A percentile compares a stretch with the other conserved stretches of the same genome.
phyloP scores from a whole-genome alignment of 2,113 vertebrate species.

The Psammodynastes pulverulentus region DNA sequence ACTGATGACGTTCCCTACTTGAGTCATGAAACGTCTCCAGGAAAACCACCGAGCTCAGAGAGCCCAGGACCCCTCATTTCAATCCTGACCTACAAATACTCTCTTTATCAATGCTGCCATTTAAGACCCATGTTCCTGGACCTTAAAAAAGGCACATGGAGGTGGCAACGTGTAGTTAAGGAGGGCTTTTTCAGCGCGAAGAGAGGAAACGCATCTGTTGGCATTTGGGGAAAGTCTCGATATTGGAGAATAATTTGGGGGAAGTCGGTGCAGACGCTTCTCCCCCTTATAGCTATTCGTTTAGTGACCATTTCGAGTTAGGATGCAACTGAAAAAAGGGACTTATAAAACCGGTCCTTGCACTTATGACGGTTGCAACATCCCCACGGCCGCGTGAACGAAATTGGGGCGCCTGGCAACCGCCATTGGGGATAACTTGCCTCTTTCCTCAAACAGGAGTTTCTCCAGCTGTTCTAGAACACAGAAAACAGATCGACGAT shows the following conservation, averaged over 20 bases:
- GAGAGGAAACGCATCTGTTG: not conserved
- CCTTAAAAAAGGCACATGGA: not conserved
- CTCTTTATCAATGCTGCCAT: too few species aligned
- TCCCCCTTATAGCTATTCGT: not conserved
- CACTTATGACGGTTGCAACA: not conserved
- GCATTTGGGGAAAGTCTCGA: not conserved
- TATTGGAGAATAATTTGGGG: not conserved
- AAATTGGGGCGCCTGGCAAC: too few species aligned
- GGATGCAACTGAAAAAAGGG: not conserved
- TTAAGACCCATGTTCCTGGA: not conserved
- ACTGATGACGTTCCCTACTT: too few species aligned
- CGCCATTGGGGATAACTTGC: too few species aligned
- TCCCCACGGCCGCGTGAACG: too few species aligned
- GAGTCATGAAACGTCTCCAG: too few species aligned
- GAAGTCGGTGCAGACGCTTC: not conserved
- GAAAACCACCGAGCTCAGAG: too few species aligned
- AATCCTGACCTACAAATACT: too few species aligned
- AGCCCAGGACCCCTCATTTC: too few species aligned
- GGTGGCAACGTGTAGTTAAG: not conserved
- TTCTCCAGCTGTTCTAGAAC: conserved; percentile 86
- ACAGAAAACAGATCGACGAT: conserved; percentile 98
- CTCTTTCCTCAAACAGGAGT: conserved; percentile 72
- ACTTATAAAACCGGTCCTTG: not conserved
- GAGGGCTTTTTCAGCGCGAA: not conserved
- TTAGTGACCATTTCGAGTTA: not conserved